A percentile compares a stretch with the other conserved stretches of the same genome.
Evolutionary conservation across 2,888 invertebrate genomes (phyloP).

Genomic region (Latrodectus hesperus): DNA sequence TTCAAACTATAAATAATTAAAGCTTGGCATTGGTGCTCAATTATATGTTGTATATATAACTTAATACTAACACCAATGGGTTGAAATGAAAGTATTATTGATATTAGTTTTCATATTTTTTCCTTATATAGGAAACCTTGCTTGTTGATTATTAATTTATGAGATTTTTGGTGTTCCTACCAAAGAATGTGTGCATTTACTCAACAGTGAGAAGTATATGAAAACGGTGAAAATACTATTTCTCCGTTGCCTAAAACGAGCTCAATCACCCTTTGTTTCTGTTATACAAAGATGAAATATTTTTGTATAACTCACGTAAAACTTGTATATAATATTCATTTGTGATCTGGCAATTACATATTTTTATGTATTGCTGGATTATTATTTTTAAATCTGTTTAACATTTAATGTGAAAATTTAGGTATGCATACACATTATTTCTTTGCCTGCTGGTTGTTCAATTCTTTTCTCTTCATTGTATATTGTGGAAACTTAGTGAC

Average conservation of each 20-base stretch:
- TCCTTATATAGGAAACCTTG: too few species aligned
- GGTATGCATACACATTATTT: too few species aligned
- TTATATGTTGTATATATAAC: constrained; percentile 30
- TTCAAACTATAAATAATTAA: too few species aligned
- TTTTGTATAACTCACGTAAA: constrained; percentile 69
- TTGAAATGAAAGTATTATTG: constrained; percentile 35
- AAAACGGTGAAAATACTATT: constrained; percentile 35
- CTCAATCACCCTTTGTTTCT: constrained; percentile 69
- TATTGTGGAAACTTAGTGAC: too few species aligned
- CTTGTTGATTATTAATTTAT: neutral
- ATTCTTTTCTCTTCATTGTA: too few species aligned
- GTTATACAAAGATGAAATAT: constrained; percentile 67
- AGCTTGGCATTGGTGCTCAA: neutral
- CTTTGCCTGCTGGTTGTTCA: too few species aligned
- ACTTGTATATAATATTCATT: constrained; percentile 66
- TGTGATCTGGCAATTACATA: constrained; percentile 60
- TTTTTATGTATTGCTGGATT: constrained; percentile 33
- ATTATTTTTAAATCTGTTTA: neutral
- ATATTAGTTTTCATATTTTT: constrained; percentile 1
- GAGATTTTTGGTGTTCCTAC: constrained; percentile 39
- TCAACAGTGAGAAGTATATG: constrained; percentile 66
- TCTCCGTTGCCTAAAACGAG: constrained; percentile 66
- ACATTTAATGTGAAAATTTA: too few species aligned
- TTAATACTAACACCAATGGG: constrained; percentile 24
- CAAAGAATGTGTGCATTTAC: constrained; percentile 60